These are phyloP conservation scores for Fragum whitleyi DNA, from an alignment of 2,888 invertebrate species.

Conservation along the genomic window DNA sequence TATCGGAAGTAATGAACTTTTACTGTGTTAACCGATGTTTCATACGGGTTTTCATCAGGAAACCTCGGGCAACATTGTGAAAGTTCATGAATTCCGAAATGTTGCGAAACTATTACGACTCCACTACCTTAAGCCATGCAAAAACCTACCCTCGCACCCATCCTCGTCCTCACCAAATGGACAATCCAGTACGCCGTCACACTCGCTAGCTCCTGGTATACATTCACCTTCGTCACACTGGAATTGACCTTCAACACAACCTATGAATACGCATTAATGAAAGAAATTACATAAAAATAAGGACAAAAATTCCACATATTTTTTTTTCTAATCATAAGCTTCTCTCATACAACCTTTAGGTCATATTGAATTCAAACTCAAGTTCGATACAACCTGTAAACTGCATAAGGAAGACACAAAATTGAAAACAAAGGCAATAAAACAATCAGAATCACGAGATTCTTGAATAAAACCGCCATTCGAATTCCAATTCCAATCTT, in stretches of 20 bases:
- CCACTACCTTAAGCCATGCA: too few species aligned
- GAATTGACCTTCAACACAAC: not conserved
- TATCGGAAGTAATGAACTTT: too few species aligned
- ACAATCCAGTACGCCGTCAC: not conserved
- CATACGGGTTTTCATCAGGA: too few species aligned
- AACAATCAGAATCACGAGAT: too few species aligned
- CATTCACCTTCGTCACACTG: not conserved
- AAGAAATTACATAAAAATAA: not conserved
- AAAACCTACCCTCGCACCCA: not conserved
- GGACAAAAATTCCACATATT: not conserved
- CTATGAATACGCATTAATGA: not conserved
- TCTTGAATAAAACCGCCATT: too few species aligned
- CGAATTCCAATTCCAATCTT: too few species aligned
- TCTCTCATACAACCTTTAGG: not conserved
- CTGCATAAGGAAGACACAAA: not conserved
- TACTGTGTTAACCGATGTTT: too few species aligned
- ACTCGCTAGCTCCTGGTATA: not conserved
- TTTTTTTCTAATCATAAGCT: not conserved
- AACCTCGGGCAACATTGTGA: too few species aligned
- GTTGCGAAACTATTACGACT: too few species aligned
- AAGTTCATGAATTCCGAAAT: too few species aligned
- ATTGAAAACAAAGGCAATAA: too few species aligned
- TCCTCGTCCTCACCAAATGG: constrained; percentile 8
- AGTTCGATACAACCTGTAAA: not conserved
- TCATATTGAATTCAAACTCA: not conserved